Base-by-base conservation (phyloP, 2,797 vertebrate species). In the Synanceia verrucosa region DNA sequence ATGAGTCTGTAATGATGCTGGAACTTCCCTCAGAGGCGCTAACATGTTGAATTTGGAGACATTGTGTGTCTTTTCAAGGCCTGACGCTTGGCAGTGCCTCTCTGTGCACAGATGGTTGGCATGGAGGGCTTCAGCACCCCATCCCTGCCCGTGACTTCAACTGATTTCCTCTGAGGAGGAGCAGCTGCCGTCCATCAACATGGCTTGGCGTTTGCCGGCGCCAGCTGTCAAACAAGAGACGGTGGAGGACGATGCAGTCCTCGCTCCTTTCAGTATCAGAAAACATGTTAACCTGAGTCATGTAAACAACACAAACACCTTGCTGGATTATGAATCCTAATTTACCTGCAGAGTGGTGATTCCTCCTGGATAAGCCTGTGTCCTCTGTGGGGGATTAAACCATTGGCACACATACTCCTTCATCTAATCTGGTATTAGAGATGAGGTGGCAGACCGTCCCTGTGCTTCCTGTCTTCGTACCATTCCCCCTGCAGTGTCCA, bases 401-500 rank as follows among this genome's bases (percentile, higher is more conserved):
- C 70, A 65, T 53, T 81, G 78, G 80, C 82, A 78, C 74, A 81
- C 70, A 75, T 11, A 66, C 59, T 69, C 52, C 66, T 70, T 73
- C 67, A 76, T 53, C 72, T 90, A 84, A 91, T 86, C 88, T 81
- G 82, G 73, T 75, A 84, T 88, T 89, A 86, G 56, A 76, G 65
- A 46, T 48, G 58, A 76, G 59, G 64, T 73, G 29, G 18, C 57
- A 73, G 70, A 64, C 69, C 50, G 63, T 55, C 73, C 41, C 73
- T 57, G 79, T 68, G 77, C 67, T 57, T 83, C 65, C 75, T 53
- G 47, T 71, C 53, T 57, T 86, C 75, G 89, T 79, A 41, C 81
- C 81, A 37, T 89, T 74, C 89, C 53, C 91, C 88, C 89, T 91
- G 91, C 84, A 44, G 84, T 41, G 82, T 73, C 89, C 88, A 70